Percentiles rank a stretch among this genome's conserved stretches.
These are phyloP conservation scores for Hemaris fuciformis DNA, from an alignment of 2,888 invertebrate species.

Conservation along the genomic window DNA sequence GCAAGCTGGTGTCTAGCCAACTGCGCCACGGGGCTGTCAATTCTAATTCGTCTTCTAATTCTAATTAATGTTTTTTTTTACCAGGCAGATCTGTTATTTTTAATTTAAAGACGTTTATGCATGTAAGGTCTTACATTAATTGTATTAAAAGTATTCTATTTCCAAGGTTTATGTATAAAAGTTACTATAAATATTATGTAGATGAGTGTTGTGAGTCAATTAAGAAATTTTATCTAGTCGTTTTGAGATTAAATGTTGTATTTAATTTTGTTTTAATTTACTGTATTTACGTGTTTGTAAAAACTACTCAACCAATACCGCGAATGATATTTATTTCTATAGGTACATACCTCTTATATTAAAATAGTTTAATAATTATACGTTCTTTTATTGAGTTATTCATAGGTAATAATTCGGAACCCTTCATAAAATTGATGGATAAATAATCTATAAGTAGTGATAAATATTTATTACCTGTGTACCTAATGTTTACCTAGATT, in stretches of 20 bases:
- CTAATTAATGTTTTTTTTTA: neutral
- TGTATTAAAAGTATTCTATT: neutral
- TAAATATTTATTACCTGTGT: too few relatives aligned
- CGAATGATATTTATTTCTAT: neutral
- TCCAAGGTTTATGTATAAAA: neutral
- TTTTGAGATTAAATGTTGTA: constrained; percentile 64
- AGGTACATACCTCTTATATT: too few relatives aligned
- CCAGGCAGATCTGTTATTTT: too few relatives aligned
- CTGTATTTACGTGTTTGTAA: constrained; percentile 18
- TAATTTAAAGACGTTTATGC: neutral
- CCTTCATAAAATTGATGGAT: too few relatives aligned
- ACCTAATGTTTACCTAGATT: too few relatives aligned
- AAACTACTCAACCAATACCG: neutral
- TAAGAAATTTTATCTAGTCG: constrained; percentile 69
- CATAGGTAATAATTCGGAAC: too few relatives aligned
- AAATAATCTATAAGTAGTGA: too few relatives aligned
- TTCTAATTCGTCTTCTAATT: too few relatives aligned
- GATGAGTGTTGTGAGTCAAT: constrained; percentile 70
- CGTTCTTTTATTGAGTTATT: neutral
- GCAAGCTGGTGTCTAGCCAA: too few relatives aligned
- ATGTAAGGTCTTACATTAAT: neutral
- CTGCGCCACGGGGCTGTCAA: too few relatives aligned
- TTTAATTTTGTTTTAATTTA: constrained; percentile 34
- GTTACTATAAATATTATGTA: constrained; percentile 26
- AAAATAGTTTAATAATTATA: too few relatives aligned